Evolutionary conservation across 2,797 vertebrate genomes (phyloP).

Genomic region (Chaetophractus vellerosus): DNA sequence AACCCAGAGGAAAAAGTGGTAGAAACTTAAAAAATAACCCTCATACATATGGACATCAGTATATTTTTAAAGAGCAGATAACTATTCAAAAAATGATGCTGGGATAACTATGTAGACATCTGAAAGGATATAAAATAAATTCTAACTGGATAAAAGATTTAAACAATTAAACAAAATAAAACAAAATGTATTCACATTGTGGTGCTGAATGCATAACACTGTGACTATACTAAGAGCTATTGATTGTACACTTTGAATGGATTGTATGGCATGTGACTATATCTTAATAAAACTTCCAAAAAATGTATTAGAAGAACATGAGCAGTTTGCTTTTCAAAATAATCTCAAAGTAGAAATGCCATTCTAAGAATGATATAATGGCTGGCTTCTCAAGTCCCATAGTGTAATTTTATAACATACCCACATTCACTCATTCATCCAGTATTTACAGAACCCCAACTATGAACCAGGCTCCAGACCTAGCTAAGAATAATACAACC

Average conservation of each 20-base stretch:
- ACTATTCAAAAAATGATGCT: background rate
- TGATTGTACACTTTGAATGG: too few species aligned
- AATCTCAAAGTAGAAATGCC: conserved; percentile 21
- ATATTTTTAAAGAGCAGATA: conserved; percentile 64
- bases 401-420: background rate
- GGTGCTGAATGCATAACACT: too few species aligned
- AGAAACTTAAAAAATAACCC: conserved; percentile 39
- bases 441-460: background rate
- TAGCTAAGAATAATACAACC: background rate
- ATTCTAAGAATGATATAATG: conserved; percentile 27
- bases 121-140: conserved; percentile 10
- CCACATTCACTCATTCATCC: background rate
- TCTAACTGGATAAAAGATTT: conserved; percentile 33
- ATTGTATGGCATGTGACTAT: too few species aligned
- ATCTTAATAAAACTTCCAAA: background rate
- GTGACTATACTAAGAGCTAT: too few species aligned
- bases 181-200: background rate
- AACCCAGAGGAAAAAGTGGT: conserved; percentile 25
- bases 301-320: background rate
- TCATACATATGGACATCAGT: background rate
- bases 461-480: background rate
- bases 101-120: background rate
- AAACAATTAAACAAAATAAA: conserved; percentile 17
- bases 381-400: background rate
- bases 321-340: background rate